phyloP scores from a whole-genome alignment of 2,797 vertebrate genomes.

The Rhinichthys osculus region DNA sequence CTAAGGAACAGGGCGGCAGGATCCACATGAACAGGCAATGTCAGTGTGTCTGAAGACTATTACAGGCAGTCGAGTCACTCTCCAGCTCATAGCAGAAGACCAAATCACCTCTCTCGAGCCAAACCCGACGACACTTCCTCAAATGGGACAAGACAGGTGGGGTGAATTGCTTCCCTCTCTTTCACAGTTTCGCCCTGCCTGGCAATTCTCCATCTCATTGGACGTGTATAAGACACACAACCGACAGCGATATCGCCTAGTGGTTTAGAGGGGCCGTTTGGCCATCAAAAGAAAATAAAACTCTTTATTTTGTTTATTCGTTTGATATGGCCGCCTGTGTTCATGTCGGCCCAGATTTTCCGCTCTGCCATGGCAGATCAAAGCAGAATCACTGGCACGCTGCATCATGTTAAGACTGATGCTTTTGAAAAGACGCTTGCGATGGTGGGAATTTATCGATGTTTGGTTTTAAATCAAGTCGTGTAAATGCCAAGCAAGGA shows the following conservation, averaged over 20 bases:
- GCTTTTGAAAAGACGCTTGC: constrained; percentile 28
- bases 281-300: constrained; percentile 38
- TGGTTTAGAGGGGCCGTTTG: constrained; percentile 29
- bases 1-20: constrained; percentile 12
- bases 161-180: constrained; percentile 59
- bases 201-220: constrained; percentile 52
- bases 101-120: constrained; percentile 47
- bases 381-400: constrained; percentile 33
- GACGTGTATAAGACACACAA: constrained; percentile 24
- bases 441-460: neutral
- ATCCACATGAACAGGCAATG: constrained; percentile 22
- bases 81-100: constrained; percentile 51
- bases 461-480: constrained; percentile 28
- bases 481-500: constrained; percentile 12
- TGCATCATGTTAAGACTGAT: constrained; percentile 40
- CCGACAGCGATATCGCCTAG: constrained; percentile 29
- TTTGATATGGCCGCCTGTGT: constrained; percentile 37
- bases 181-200: constrained; percentile 32
- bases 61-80: constrained; percentile 42
- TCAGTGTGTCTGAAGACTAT: constrained; percentile 44
- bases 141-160: constrained; percentile 62
- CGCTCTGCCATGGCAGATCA: constrained; percentile 34
- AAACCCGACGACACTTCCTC: constrained; percentile 50
- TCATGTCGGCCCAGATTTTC: constrained; percentile 45
- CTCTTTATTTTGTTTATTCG: constrained; percentile 35